These are phyloP conservation scores for Rhadina sibilatrix DNA, from an alignment of 2,113 vertebrate species.

Conservation along the genomic window DNA sequence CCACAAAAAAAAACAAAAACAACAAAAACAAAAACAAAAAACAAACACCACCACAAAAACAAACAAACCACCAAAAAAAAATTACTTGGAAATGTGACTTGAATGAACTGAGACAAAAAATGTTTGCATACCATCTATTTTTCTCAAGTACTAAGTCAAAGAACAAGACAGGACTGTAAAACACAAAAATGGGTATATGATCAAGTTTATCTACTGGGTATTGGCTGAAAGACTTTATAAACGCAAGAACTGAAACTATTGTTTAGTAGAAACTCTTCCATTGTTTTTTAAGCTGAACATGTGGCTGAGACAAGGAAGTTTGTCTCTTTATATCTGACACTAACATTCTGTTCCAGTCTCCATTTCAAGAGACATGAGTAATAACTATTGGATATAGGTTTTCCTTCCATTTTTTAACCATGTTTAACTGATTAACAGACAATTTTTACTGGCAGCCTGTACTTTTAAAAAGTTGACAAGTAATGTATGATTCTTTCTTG, in stretches of 20 bases:
- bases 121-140: fast-evolving
- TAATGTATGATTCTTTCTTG: neutral
- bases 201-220: neutral
- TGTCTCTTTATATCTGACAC: neutral
- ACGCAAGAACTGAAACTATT: neutral
- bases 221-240: neutral
- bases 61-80: too few relatives aligned
- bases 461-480: neutral
- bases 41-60: too few relatives aligned
- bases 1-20: neutral
- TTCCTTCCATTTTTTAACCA: neutral
- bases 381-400: neutral
- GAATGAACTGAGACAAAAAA: neutral
- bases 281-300: neutral
- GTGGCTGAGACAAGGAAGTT: neutral
- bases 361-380: neutral
- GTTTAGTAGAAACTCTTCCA: neutral
- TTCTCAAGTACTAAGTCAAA: neutral
- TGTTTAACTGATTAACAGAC: neutral
- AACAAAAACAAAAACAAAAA: neutral
- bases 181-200: neutral
- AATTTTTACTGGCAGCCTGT: neutral
- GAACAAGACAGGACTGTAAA: neutral
- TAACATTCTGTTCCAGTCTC: neutral
- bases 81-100: neutral